Percentiles rank a stretch among this genome's conserved stretches.
Evolutionary conservation across 1,140 invertebrate genomes (phyloP).

Genomic region (Bacillus rossius): DNA sequence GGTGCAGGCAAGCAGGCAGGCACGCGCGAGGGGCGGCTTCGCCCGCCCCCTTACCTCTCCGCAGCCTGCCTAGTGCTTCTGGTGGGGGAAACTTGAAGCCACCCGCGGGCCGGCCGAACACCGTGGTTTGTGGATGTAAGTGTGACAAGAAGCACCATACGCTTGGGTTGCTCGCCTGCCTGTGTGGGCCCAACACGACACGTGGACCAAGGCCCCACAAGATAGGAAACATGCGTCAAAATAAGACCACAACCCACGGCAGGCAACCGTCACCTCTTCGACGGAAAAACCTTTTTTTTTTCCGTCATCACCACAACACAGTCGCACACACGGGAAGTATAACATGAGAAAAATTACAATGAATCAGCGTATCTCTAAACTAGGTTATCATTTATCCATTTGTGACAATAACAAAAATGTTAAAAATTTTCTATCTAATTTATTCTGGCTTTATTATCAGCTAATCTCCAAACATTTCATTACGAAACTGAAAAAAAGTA

Average conservation of each 20-base stretch:
- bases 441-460: no score
- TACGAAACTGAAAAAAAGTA: no score
- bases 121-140: slow-evolving; percentile 20
- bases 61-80: slow-evolving; percentile 14
- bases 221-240: not conserved
- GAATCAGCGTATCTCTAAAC: no score
- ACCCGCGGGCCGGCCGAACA: slow-evolving; percentile 4
- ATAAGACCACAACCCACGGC: not conserved
- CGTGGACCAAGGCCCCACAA: slow-evolving; percentile 7
- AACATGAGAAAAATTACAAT: no score
- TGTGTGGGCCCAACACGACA: slow-evolving; percentile 23
- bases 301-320: no score
- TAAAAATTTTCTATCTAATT: no score
- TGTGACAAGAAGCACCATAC: slow-evolving; percentile 46
- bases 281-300: no score
- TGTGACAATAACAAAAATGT: no score
- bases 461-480: no score
- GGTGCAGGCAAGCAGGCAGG: not conserved
- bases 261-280: no score
- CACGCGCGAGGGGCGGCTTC: not conserved
- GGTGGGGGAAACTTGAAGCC: slow-evolving; percentile 6
- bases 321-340: no score
- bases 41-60: slow-evolving; percentile 13
- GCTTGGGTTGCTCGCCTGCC: slow-evolving; percentile 42
- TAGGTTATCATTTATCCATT: no score